Base-by-base conservation (phyloP, 2,888 invertebrate species). In the Sepiola atlantica region DNA sequence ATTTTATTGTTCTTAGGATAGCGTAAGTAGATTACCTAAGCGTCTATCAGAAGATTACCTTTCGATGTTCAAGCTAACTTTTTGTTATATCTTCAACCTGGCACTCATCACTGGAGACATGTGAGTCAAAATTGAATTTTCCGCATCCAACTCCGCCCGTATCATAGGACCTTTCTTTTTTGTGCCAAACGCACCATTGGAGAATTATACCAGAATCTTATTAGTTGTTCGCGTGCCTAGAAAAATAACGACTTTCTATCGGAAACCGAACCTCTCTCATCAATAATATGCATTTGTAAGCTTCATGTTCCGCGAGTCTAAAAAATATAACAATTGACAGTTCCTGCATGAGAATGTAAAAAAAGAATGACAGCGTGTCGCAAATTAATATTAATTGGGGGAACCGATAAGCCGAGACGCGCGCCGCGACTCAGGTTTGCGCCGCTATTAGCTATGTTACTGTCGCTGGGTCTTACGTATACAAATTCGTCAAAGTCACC, bases 111-210 rank as follows among this genome's bases (percentile, higher is more conserved):
- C 32, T 77, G 77, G 14, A 16, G n/a, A 32, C 77, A 77, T 77
- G 77, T 77, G n/a, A 77, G 77, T n/a, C 77, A n/a, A 45, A 77
- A 77, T 77, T 77, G 77, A 77, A 77, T 77, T 77, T 77, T 77
- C n/a, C 32, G n/a, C 32, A 16, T 77, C n/a, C n/a, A 45, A 45
- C 77, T 77, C 77, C n/a, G n/a, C 77, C 16, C 57, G 24, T n/a
- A 77, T 16, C 57, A 57, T n/a, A 77, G 16, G 32, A n/a, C 77
- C 77, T 32, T 4, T n/a, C n/a, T 77, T 45, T 45, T n/a, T 77
- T n/a, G n/a, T 77, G 16, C 14, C 32, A 18, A 14, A 8, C 18
- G 16, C 77, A 77, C 77, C 77, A 77, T 77, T 16, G 14, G n/a
- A 77, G n/a, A 77, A 77, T 77, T 77, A n/a, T 14, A 12, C 77